A percentile compares a stretch with the other conserved stretches of the same genome.
phyloP scores from a whole-genome alignment of 1,140 invertebrate genomes.

The Telenomus remus region DNA sequence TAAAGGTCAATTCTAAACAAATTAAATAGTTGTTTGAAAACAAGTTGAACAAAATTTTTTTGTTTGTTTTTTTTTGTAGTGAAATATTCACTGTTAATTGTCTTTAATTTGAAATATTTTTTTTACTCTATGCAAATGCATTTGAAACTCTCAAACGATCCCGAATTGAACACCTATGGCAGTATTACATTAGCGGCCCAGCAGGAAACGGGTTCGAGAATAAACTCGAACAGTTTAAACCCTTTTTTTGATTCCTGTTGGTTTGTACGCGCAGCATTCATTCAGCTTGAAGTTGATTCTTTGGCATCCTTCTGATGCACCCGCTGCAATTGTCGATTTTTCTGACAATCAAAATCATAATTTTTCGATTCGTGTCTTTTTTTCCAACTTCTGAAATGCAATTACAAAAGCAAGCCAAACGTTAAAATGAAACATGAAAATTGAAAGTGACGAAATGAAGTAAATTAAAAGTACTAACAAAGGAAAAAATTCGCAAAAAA shows the following conservation, averaged over 20 bases:
- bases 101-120: slow-evolving; percentile 21
- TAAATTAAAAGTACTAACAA: too few species aligned
- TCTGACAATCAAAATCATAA: slow-evolving; percentile 29
- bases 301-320: slow-evolving; percentile 44
- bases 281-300: slow-evolving; percentile 49
- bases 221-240: slow-evolving; percentile 40
- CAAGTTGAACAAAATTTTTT: too few species aligned
- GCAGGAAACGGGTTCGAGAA: slow-evolving; percentile 52
- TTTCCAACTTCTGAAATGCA: slow-evolving; percentile 7
- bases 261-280: slow-evolving; percentile 52
- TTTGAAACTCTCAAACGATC: slow-evolving; percentile 32
- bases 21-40: slow-evolving; percentile 9
- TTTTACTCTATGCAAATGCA: slow-evolving; percentile 41
- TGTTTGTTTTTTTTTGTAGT: too few species aligned
- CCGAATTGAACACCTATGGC: slow-evolving; percentile 46
- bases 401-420: background rate
- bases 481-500: too few species aligned
- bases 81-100: background rate
- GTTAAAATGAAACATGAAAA: background rate
- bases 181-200: slow-evolving; percentile 42
- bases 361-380: slow-evolving; percentile 21
- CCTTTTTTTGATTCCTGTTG: slow-evolving; percentile 40
- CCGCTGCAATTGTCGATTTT: slow-evolving; percentile 40
- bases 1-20: background rate
- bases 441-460: too few species aligned